Conservation (phyloP, 2,797 vertebrate genomes). For the Acanthornis magna region DNA sequence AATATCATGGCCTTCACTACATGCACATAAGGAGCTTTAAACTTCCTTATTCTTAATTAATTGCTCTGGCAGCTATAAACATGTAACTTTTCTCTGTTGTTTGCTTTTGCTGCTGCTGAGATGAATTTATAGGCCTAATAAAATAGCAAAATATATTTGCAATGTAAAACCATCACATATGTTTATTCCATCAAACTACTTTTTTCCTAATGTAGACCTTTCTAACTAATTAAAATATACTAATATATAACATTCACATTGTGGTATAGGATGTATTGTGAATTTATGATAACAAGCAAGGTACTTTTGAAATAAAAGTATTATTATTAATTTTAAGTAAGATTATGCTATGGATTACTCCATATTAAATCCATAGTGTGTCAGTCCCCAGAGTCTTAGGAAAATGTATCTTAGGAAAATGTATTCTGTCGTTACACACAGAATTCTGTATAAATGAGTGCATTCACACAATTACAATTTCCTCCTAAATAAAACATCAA, state of each 20-base stretch:
- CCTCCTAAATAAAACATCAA: not conserved
- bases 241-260: not conserved
- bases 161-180: not conserved
- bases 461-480: not conserved
- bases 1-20: not conserved
- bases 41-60: not conserved
- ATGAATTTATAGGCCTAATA: not conserved
- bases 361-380: not conserved
- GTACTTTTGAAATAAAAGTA: not conserved
- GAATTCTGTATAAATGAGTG: not conserved
- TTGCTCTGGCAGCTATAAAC: not conserved
- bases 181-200: not conserved
- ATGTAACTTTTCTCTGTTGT: not conserved
- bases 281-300: not conserved
- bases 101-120: not conserved
- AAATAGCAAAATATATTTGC: not conserved
- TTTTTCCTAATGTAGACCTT: not conserved
- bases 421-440: not conserved
- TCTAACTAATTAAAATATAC: not conserved
- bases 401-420: not conserved
- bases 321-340: too few relatives aligned
- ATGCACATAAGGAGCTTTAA: not conserved
- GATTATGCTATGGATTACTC: not conserved
- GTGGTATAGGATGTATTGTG: not conserved
- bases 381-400: not conserved